Percentiles rank a stretch among this genome's conserved stretches.
Conservation (phyloP, 2,888 invertebrate species). For the Ophion obscuratus region DNA sequence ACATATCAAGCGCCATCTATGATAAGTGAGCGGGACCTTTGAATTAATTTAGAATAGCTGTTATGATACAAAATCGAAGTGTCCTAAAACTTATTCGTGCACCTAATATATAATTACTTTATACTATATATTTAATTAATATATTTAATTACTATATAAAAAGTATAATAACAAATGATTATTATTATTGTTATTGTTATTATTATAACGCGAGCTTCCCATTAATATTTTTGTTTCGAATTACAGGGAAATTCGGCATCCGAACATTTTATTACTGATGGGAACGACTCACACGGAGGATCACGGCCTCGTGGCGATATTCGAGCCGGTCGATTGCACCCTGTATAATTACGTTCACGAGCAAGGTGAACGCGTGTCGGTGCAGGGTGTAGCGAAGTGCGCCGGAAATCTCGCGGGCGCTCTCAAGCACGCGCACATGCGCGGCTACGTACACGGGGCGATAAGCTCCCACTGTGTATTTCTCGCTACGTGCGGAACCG, state of each 20-base stretch:
- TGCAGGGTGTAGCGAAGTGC: slow-evolving; percentile 76
- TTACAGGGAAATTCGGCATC: slow-evolving; percentile 78
- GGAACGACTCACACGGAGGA: slow-evolving; percentile 76
- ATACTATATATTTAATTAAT: too few relatives aligned
- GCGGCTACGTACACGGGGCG: slow-evolving; percentile 78
- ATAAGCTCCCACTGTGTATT: slow-evolving; percentile 79
- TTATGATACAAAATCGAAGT: too few relatives aligned
- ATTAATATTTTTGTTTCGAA: slow-evolving; percentile 23
- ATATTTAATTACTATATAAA: too few relatives aligned
- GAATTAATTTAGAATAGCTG: too few relatives aligned
- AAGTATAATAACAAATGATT: too few relatives aligned
- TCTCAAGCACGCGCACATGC: slow-evolving; percentile 76
- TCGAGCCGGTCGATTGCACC: slow-evolving; percentile 78
- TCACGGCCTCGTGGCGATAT: slow-evolving; percentile 77
- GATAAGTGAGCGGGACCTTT: too few relatives aligned
- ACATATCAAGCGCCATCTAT: too few relatives aligned
- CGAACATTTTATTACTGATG: slow-evolving; percentile 78
- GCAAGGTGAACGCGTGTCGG: slow-evolving; percentile 75
- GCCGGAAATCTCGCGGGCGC: slow-evolving; percentile 77
- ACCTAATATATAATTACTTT: too few relatives aligned
- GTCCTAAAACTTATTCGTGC: too few relatives aligned
- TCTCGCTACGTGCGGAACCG: slow-evolving; percentile 74
- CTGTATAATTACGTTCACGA: slow-evolving; percentile 79
- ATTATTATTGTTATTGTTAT: too few relatives aligned
- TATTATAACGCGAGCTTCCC: too few relatives aligned